Base-by-base conservation (phyloP, 53 echinoderm and acorn worm species). In the Astropecten irregularis region DNA sequence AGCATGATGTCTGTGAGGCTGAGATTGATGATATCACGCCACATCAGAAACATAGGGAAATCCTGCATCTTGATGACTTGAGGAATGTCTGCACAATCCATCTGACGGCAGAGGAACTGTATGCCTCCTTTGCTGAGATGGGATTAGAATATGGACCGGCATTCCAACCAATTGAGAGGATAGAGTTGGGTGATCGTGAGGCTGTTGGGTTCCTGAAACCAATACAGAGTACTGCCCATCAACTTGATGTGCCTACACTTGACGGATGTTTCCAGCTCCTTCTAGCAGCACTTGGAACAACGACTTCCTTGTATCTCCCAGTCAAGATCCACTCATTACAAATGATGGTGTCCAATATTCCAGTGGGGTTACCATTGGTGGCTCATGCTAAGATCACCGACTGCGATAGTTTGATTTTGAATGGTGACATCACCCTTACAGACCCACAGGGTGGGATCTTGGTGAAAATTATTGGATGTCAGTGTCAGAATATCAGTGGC, bases 201-300 rank as follows among this genome's bases (percentile, higher is more conserved):
- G 66, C 68, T 16, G 49, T 94, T 19, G 85, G 70, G 4, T 73
- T 73, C 55, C 79, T 94, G 25, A 37, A 52, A 7, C 50, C 83
- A n/a, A 62, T 83, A 26, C 84, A 73, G 39, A 76, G 54, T 51
- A 82, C 84, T 60, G 89, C 87, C 58, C 93, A 94, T 58, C 79
- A 83, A 1, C 82, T 89, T 8, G 84, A 89, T 23, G 89, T 92
- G 14, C 82, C 94, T 2, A 83, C 76, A 9, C 76, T 93, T 4
- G 89, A 89, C 81, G 89, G 91, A 15, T 93, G 91, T 61, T 96
- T 94, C 65, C 97, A 96, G 74, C 82, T 90, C 2, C 63, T 94
- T 4, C 52, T 86, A 28, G 82, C 68, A 52, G 62, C 89, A 0
- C 30, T 85, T 7, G 83, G 92, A 22, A 73, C 86, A 44, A 59